phyloP scores from a whole-genome alignment of 2,888 invertebrate species.

The Gryllus longicercus region DNA sequence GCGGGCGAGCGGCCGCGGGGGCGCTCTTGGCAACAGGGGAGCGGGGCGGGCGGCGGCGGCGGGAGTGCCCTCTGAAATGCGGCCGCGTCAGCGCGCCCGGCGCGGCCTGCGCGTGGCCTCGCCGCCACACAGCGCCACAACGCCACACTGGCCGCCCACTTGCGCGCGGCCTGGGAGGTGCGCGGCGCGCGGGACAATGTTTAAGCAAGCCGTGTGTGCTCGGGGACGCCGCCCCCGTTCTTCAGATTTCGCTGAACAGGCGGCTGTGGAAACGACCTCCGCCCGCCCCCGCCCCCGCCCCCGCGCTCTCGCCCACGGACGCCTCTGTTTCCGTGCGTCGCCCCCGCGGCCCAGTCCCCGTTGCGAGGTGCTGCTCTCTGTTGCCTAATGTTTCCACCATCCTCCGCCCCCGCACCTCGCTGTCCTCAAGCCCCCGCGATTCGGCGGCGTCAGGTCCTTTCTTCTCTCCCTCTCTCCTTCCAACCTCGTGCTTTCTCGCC shows the following conservation, averaged over 20 bases:
- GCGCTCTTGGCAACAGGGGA: not conserved
- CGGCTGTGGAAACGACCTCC: not conserved
- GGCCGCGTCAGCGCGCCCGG: not conserved
- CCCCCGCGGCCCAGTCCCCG: too few relatives aligned
- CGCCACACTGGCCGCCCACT: not conserved
- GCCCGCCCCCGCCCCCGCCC: not conserved
- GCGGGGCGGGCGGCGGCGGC: not conserved
- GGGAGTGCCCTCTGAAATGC: not conserved
- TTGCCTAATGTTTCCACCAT: too few relatives aligned
- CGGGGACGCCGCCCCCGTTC: slow-evolving; percentile 6
- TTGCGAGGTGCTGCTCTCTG: too few relatives aligned
- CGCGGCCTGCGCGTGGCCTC: not conserved
- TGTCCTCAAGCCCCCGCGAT: too few relatives aligned
- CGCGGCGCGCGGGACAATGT: not conserved
- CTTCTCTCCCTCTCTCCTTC: not conserved
- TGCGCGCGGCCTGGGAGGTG: not conserved
- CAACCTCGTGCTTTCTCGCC: not conserved
- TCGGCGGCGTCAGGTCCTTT: too few relatives aligned
- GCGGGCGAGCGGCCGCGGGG: too few relatives aligned
- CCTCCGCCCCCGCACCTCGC: too few relatives aligned
- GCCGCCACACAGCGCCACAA: not conserved
- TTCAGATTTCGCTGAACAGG: slow-evolving; percentile 7
- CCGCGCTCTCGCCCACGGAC: too few relatives aligned
- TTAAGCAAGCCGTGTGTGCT: not conserved
- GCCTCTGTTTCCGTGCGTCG: not conserved